Conservation (phyloP, 2,797 vertebrate genomes). For the Smutsia gigantea region DNA sequence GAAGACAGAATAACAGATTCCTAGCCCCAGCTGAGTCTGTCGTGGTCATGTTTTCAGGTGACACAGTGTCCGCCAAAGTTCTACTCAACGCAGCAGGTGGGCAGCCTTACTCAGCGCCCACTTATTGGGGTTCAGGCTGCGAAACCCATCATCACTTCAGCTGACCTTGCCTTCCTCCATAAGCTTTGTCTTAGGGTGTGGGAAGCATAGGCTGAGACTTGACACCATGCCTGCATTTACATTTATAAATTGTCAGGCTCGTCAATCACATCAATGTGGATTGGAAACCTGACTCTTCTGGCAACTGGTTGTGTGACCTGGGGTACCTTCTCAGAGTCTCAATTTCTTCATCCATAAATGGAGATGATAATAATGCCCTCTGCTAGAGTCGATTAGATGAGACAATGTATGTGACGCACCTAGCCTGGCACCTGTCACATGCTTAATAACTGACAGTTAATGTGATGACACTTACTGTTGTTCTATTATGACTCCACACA, state of each 20-base stretch:
- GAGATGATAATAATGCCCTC: background rate
- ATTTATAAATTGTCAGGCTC: background rate
- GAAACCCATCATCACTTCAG: background rate
- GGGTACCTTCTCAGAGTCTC: background rate
- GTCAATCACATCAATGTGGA: background rate
- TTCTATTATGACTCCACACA: background rate
- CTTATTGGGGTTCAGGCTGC: background rate
- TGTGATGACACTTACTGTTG: background rate
- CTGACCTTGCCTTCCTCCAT: background rate
- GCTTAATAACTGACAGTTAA: background rate
- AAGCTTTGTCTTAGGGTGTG: background rate
- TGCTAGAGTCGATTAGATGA: background rate
- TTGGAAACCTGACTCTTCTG: background rate
- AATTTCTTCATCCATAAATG: background rate
- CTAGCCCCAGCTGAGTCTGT: background rate
- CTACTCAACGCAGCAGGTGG: background rate
- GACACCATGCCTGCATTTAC: background rate
- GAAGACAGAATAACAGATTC: conserved; percentile 26
- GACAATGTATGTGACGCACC: background rate
- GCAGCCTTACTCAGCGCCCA: background rate
- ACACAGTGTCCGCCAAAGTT: background rate
- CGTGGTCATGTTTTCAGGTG: background rate
- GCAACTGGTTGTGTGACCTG: background rate
- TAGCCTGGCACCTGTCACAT: background rate
- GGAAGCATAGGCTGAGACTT: background rate